phyloP scores from a whole-genome alignment of 2,888 invertebrate species.

The Lasioglossum malachurum region DNA sequence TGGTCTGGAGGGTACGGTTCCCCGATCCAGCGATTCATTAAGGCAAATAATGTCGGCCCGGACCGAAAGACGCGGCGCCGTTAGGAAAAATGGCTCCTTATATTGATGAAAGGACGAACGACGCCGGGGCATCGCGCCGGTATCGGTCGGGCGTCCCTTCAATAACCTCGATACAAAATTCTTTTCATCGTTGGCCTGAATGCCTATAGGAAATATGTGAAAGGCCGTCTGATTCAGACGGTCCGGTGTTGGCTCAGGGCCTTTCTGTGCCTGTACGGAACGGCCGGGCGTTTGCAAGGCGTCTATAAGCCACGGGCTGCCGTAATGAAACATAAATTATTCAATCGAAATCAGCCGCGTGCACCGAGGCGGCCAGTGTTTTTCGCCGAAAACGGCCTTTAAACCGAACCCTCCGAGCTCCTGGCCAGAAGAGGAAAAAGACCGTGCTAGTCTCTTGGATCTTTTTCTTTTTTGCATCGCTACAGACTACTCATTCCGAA shows the following conservation, averaged over 20 bases:
- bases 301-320: conserved; percentile 82
- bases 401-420: conserved; percentile 74
- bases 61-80: not conserved
- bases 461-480: conserved; percentile 65
- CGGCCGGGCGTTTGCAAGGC: conserved; percentile 82
- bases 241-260: conserved; percentile 79
- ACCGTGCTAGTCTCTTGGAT: conserved; percentile 61
- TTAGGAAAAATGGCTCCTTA: conserved; percentile 43
- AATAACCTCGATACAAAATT: conserved; percentile 84
- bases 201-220: conserved; percentile 84
- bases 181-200: conserved; percentile 80
- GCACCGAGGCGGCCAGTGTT: conserved; percentile 64
- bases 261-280: conserved; percentile 83
- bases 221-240: conserved; percentile 79
- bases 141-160: conserved; percentile 70
- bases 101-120: conserved; percentile 46
- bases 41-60: not conserved
- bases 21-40: conserved; percentile 2
- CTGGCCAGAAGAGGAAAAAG: conserved; percentile 65
- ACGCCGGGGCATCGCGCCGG: conserved; percentile 56
- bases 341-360: conserved; percentile 84
- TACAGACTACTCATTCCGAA: conserved; percentile 65
- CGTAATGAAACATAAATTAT: conserved; percentile 85
- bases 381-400: conserved; percentile 78
- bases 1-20: not conserved